Evolutionary conservation across 2,113 vertebrate genomes (phyloP), one percentile per base, ranked within the genome.

Genomic region (Ctenomys sociabilis): DNA sequence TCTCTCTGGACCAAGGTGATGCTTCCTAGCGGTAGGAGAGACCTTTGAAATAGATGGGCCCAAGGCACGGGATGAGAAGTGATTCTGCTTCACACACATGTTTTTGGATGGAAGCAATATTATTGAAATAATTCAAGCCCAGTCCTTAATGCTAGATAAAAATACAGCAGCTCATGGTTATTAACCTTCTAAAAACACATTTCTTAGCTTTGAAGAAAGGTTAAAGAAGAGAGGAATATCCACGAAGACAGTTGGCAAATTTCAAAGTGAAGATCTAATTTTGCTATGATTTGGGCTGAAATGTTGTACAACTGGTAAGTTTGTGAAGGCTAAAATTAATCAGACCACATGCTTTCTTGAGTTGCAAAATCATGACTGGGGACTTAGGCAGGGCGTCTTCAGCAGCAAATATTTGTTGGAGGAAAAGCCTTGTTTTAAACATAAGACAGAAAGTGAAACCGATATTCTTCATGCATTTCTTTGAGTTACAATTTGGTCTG

Each of bases 381-480:
- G 64, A 72, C 64, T 96, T 89, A 45, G 4, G 64, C 85, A 96
- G 95, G 95, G 88, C 3, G 54, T 96, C 92, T 96, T 95, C 83
- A 64, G 94, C 85, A 92, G 95, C 97, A 93, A 94, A 88, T 91
- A 95, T 95, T 94, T 97, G 97, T 89, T 97, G 96, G 92, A 72
- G 86, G 93, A 17, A 84, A 87, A 94, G 68, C 96, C 92, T 97
- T 92, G 80, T 97, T 97, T 97, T 96, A 95, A 97, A 98, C 97
- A 96, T 93, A 92, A 98, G 97, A 97, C 97, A 97, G 97, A 97
- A 97, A 97, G 97, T 96, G 97, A 98, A 97, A 97, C 95, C 89
- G 97, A 97, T 98, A 97, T 95, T 97, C 96, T 97, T 97, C 43
- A 96, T 96, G 97, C 90, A 30, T 97, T 83, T 97, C 97, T 97